A percentile compares a stretch with the other conserved stretches of the same genome.
phyloP scores from a whole-genome alignment of 2,797 vertebrate species.

The Trachurus trachurus region DNA sequence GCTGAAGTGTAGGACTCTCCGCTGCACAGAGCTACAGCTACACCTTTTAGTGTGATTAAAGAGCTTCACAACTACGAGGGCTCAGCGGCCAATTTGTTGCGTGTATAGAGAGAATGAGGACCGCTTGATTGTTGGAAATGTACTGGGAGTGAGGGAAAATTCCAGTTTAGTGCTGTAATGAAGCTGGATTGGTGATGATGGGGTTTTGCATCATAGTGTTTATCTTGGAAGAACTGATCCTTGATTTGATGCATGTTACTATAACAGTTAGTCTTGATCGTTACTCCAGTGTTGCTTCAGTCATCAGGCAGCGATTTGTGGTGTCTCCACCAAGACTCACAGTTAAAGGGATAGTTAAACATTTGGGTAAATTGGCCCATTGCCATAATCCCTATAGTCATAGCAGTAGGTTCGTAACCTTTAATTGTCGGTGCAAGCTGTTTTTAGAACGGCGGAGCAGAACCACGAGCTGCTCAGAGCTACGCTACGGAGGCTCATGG shows the following conservation, averaged over 20 bases:
- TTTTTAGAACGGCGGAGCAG: too few relatives aligned
- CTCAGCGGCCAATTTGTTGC: constrained; percentile 3
- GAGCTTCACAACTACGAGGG: constrained; percentile 2
- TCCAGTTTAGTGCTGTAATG: background rate
- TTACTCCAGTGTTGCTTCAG: background rate
- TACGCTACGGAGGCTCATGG: too few relatives aligned
- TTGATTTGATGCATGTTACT: background rate
- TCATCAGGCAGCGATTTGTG: too few relatives aligned
- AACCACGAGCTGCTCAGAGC: too few relatives aligned
- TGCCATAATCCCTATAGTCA: too few relatives aligned
- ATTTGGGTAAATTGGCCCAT: too few relatives aligned
- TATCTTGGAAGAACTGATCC: background rate
- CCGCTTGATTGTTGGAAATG: background rate
- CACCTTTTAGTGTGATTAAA: constrained; percentile 3
- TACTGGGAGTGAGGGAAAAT: background rate
- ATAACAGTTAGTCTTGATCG: background rate
- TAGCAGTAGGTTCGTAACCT: too few relatives aligned
- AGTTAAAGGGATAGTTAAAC: background rate
- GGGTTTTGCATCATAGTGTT: background rate
- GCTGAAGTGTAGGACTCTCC: too few relatives aligned
- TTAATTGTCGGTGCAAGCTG: too few relatives aligned
- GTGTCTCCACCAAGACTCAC: background rate
- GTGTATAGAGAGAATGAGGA: constrained; percentile 2
- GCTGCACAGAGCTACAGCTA: background rate
- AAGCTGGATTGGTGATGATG: background rate